phyloP scores from a whole-genome alignment of 2,797 vertebrate genomes.

The Peromyscus eremicus region DNA sequence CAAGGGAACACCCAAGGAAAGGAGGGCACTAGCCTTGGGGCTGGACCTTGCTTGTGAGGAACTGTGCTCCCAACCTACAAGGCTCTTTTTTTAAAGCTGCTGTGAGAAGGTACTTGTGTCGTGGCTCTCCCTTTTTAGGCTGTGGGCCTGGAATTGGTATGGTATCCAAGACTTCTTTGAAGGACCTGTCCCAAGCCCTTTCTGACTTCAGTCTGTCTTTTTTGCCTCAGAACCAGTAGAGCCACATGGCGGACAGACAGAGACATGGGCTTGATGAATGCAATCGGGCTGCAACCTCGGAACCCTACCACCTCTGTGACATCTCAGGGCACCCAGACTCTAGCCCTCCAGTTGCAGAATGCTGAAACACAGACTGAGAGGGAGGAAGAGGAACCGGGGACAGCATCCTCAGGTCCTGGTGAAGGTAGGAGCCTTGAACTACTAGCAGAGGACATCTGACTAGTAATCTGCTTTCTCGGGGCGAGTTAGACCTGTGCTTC shows the following conservation, averaged over 20 bases:
- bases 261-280: conserved; percentile 99
- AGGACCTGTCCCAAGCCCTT: accelerated
- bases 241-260: conserved; percentile 96
- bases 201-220: conserved; percentile 70
- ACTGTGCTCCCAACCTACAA: background rate
- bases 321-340: conserved; percentile 98
- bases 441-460: background rate
- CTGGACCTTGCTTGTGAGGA: background rate
- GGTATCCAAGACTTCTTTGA: background rate
- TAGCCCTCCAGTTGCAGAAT: conserved; percentile 96
- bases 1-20: background rate
- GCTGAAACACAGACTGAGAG: conserved; percentile 98
- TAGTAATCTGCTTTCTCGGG: background rate
- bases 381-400: conserved; percentile 92
- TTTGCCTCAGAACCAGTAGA: conserved; percentile 92
- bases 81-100: background rate
- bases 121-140: background rate
- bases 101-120: background rate
- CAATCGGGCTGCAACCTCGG: conserved; percentile 97
- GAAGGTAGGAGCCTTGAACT: conserved; percentile 85
- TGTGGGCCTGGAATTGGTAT: accelerated
- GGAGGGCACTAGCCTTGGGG: background rate
- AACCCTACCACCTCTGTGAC: conserved; percentile 97
- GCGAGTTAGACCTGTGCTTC: background rate
- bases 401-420: conserved; percentile 86